phyloP scores from a whole-genome alignment of 1,140 invertebrate genomes.

The Brachionus paranguensis region DNA sequence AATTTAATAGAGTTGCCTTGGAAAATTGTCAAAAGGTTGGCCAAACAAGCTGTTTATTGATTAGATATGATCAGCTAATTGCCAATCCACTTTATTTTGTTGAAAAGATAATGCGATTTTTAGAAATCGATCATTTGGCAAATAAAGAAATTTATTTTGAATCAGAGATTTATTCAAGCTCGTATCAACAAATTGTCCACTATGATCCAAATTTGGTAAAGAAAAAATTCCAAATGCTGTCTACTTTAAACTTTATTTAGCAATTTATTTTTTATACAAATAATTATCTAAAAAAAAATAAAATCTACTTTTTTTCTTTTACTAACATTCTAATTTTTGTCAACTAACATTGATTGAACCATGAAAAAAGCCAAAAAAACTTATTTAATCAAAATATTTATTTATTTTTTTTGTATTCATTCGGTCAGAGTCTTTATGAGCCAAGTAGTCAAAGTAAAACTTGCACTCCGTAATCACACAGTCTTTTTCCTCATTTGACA shows the following conservation, averaged over 20 bases:
- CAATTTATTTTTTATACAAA: neutral
- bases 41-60: neutral
- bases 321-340: no score
- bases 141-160: neutral
- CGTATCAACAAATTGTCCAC: neutral
- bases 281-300: neutral
- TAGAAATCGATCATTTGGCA: neutral
- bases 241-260: neutral
- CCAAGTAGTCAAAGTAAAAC: neutral
- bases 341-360: neutral
- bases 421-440: neutral
- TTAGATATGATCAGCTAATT: neutral
- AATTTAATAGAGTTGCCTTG: neutral
- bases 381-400: conserved; percentile 2
- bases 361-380: neutral
- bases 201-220: neutral
- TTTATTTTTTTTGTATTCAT: neutral
- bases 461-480: neutral
- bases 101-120: neutral
- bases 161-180: neutral
- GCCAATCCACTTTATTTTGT: neutral
- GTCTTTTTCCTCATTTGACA: neutral
- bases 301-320: neutral
- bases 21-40: neutral
- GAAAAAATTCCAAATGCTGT: neutral